Percentiles rank a stretch among this genome's conserved stretches.
phyloP scores from a whole-genome alignment of 2,797 vertebrate genomes.

The Margarornis squamiger region DNA sequence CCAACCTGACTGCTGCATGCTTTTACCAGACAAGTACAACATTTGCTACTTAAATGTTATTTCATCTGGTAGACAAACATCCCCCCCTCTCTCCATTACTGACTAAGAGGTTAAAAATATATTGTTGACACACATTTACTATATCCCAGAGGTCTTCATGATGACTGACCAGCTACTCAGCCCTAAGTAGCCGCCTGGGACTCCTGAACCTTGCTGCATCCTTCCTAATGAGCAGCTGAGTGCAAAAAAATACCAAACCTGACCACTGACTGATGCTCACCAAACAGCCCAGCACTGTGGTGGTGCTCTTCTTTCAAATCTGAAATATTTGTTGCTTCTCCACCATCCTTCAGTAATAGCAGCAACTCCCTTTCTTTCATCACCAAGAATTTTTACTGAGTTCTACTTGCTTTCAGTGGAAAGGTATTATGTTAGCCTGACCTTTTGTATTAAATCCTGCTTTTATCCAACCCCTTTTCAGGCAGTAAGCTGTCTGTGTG shows the following conservation, averaged over 20 bases:
- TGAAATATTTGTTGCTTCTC: not conserved
- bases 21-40: not conserved
- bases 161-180: not conserved
- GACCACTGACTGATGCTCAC: not conserved
- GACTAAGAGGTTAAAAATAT: not conserved
- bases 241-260: not conserved
- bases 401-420: slow-evolving; percentile 13
- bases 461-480: slow-evolving; percentile 21
- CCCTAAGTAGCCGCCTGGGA: not conserved
- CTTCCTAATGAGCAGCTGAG: not conserved
- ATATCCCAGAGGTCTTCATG: not conserved
- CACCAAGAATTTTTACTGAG: not conserved
- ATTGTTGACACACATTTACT: not conserved
- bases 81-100: not conserved
- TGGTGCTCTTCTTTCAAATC: not conserved
- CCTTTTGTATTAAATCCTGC: slow-evolving; percentile 31
- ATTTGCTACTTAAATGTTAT: not conserved
- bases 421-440: slow-evolving; percentile 21
- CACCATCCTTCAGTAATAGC: not conserved
- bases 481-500: not conserved
- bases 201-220: not conserved
- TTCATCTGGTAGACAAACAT: not conserved
- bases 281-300: not conserved
- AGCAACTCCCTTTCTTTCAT: not conserved
- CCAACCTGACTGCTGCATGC: not conserved